phyloP scores from a whole-genome alignment of 2,113 vertebrate species.

The Entomyzon cyanotis region DNA sequence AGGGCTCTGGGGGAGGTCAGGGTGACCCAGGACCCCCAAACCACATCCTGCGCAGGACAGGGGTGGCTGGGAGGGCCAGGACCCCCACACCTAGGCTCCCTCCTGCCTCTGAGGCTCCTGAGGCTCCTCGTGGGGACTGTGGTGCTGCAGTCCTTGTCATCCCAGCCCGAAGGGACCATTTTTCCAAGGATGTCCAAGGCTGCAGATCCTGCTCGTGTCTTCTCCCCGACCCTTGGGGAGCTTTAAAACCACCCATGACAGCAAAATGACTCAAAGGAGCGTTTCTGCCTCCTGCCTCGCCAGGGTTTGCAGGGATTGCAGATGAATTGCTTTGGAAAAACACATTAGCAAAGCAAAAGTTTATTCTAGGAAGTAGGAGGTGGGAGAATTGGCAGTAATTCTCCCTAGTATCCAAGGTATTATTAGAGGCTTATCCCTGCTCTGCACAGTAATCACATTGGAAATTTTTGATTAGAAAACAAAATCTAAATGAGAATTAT shows the following conservation, averaged over 20 bases:
- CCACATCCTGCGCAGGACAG: rapidly evolving
- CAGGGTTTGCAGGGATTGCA: slow-evolving; percentile 48
- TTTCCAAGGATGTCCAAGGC: neutral
- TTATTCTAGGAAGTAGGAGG: slow-evolving; percentile 69
- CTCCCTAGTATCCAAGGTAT: slow-evolving; percentile 67
- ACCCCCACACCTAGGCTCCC: rapidly evolving
- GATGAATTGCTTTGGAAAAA: slow-evolving; percentile 64
- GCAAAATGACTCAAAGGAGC: neutral
- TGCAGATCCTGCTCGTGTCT: neutral
- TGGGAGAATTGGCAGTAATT: slow-evolving; percentile 65
- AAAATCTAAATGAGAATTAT: slow-evolving; percentile 85
- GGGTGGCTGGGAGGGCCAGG: rapidly evolving
- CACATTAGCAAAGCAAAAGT: slow-evolving; percentile 70
- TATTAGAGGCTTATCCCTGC: slow-evolving; percentile 63
- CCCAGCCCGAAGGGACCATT: rapidly evolving
- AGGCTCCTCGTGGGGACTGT: rapidly evolving
- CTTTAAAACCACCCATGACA: neutral
- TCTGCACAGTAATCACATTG: slow-evolving; percentile 61
- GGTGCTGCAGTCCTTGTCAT: neutral
- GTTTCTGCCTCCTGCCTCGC: neutral
- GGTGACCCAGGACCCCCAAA: neutral
- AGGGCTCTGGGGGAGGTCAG: neutral
- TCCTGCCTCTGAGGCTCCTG: neutral
- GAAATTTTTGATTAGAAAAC: slow-evolving; percentile 90
- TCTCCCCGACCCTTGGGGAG: neutral